phyloP scores from a whole-genome alignment of 2,113 vertebrate genomes.

The Lota lota region DNA sequence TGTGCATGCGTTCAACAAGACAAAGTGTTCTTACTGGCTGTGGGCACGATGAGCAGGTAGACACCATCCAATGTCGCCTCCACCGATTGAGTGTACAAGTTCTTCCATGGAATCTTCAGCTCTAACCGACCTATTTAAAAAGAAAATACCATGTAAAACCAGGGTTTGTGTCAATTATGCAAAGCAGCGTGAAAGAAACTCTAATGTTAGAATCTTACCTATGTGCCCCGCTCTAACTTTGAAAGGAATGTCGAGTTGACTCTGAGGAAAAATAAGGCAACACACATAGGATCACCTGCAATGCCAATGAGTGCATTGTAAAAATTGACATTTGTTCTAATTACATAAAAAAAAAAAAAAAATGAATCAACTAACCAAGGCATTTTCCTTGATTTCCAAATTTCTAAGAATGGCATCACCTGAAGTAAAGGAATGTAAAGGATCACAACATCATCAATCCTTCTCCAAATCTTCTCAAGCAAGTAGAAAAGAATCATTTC shows the following conservation, averaged over 20 bases:
- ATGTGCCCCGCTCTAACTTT: constrained; percentile 95
- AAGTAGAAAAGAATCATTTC: too few species aligned
- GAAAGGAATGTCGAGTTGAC: constrained; percentile 95
- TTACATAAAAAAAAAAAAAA: background rate
- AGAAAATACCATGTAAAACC: constrained; percentile 28
- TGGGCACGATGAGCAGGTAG: constrained; percentile 93
- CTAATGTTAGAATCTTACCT: constrained; percentile 74
- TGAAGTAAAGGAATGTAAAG: constrained; percentile 53
- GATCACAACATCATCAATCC: background rate
- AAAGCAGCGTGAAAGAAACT: background rate
- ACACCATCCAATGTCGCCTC: constrained; percentile 91
- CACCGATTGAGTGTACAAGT: constrained; percentile 94
- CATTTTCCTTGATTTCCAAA: constrained; percentile 98
- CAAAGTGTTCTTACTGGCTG: constrained; percentile 77
- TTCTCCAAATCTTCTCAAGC: background rate
- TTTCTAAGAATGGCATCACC: constrained; percentile 88
- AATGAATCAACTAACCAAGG: constrained; percentile 76
- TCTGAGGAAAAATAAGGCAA: constrained; percentile 70
- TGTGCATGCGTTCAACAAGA: background rate
- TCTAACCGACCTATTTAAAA: constrained; percentile 80
- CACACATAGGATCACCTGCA: background rate
- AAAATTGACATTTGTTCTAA: background rate
- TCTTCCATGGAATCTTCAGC: constrained; percentile 95
- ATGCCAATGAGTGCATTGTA: background rate
- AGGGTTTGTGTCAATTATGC: background rate